Conservation (phyloP, 2,888 invertebrate genomes). For the Ochropleura plecta region DNA sequence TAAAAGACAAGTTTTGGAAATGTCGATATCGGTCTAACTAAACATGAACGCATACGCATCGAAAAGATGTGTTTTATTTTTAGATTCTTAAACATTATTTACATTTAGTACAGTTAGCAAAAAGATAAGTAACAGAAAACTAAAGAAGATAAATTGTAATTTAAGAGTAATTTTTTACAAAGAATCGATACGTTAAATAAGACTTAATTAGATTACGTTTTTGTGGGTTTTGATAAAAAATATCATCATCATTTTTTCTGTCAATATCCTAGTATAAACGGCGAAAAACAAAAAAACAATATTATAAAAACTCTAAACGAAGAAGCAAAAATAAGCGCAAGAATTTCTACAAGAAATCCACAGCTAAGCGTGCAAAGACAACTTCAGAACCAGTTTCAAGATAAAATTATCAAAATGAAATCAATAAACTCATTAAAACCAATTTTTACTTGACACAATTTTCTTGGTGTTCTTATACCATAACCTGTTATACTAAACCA, state of each 20-base stretch:
- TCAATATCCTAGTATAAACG: not conserved
- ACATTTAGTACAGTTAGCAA: not conserved
- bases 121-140: not conserved
- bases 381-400: slow-evolving; percentile 52
- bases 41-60: not conserved
- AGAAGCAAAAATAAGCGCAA: not conserved
- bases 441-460: slow-evolving; percentile 31
- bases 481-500: slow-evolving; percentile 8
- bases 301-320: not conserved
- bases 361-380: slow-evolving; percentile 15
- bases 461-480: slow-evolving; percentile 1
- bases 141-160: no score
- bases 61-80: not conserved
- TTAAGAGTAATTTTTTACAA: no score
- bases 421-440: slow-evolving; percentile 63
- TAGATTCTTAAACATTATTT: no score
- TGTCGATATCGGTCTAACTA: no score
- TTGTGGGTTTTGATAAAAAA: no score
- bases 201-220: no score
- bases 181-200: no score
- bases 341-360: not conserved
- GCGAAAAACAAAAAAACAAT: not conserved
- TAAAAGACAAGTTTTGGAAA: slow-evolving; percentile 38
- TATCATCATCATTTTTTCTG: not conserved
- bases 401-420: slow-evolving; percentile 43